Percentiles rank a stretch among this genome's conserved stretches.
phyloP scores from a whole-genome alignment of 1,140 invertebrate genomes.

The Scylla paramamosain region DNA sequence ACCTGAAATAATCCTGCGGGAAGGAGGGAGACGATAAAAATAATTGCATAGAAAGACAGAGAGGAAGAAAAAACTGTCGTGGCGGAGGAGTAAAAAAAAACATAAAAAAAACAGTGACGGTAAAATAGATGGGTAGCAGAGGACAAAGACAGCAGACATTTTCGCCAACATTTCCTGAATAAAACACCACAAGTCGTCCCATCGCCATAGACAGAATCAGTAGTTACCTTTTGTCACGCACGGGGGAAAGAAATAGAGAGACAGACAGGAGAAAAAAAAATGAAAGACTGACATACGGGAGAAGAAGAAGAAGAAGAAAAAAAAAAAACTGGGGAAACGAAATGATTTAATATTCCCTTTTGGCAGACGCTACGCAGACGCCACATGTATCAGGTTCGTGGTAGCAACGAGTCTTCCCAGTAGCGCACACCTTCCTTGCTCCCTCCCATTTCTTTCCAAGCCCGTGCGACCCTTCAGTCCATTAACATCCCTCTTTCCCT shows the following conservation, averaged over 20 bases:
- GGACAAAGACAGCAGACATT: background rate
- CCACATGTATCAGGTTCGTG: background rate
- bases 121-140: background rate
- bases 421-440: background rate
- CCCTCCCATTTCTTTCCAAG: background rate
- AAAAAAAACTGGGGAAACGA: background rate
- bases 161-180: background rate
- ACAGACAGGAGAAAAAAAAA: background rate
- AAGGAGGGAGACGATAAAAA: background rate
- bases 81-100: background rate
- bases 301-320: background rate
- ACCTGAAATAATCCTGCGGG: background rate
- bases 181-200: background rate
- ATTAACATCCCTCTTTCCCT: background rate
- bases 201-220: background rate
- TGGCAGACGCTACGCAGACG: background rate
- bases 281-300: background rate
- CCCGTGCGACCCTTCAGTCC: background rate
- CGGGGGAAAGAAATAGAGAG: background rate
- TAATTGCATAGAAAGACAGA: background rate
- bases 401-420: background rate
- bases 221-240: background rate
- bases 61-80: background rate
- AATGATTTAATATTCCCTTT: constrained; percentile 24
- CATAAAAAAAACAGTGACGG: too few relatives aligned